A percentile compares a stretch with the other conserved stretches of the same genome.
Conservation (phyloP, 2,797 vertebrate genomes). For the Hapalemur alaotrensis region DNA sequence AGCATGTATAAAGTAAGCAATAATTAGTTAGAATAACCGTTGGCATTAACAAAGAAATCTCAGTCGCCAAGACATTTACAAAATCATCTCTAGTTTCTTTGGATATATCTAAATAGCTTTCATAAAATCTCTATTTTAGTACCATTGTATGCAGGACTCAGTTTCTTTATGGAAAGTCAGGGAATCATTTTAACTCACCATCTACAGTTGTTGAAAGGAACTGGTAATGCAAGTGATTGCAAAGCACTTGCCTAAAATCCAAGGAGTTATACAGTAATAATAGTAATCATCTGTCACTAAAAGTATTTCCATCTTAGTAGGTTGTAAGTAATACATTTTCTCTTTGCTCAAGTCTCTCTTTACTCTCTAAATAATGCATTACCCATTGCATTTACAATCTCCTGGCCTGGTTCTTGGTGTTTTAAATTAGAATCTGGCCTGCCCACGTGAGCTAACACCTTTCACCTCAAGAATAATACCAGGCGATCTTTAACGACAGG, state of each 20-base stretch:
- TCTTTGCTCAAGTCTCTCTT: conserved; percentile 66
- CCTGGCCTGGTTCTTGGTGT: not conserved
- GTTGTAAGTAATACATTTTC: conserved; percentile 69
- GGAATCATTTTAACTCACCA: not conserved
- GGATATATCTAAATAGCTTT: not conserved
- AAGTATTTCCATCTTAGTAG: conserved; percentile 68
- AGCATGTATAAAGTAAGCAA: conserved; percentile 15
- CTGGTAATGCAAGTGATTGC: conserved; percentile 40
- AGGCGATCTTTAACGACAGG: conserved; percentile 44
- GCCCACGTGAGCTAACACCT: conserved; percentile 57
- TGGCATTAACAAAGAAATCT: not conserved
- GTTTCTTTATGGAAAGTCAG: conserved; percentile 32
- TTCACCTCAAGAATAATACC: conserved; percentile 58
- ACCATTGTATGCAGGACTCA: not conserved
- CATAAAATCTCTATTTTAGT: conserved; percentile 51
- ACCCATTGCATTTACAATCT: conserved; percentile 63
- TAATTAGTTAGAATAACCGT: conserved; percentile 4
- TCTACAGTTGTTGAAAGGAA: conserved; percentile 49
- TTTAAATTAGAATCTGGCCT: conserved; percentile 68
- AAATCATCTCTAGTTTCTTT: conserved; percentile 26
- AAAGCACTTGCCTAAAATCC: conserved; percentile 53
- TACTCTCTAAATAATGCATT: conserved; percentile 70
- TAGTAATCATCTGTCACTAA: conserved; percentile 66
- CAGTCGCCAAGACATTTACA: not conserved
- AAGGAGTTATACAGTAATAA: conserved; percentile 71